A percentile compares a stretch with the other conserved stretches of the same genome.
Evolutionary conservation across 2,888 invertebrate genomes (phyloP).

Genomic region (Orthosia gothica): DNA sequence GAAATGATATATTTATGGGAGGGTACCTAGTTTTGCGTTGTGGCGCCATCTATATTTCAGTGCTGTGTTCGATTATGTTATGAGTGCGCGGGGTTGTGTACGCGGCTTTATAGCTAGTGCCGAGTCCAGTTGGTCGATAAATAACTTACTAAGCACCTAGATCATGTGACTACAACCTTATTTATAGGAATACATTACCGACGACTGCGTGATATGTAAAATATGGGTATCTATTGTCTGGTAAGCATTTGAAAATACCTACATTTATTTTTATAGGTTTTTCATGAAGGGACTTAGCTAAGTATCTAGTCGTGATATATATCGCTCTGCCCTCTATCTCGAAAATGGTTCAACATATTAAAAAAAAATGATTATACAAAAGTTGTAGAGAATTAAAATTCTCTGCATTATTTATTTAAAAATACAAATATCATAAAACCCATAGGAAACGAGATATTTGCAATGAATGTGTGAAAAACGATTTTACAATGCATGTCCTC

Average conservation of each 20-base stretch:
- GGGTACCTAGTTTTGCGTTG: slow-evolving; percentile 76
- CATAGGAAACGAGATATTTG: too few relatives aligned
- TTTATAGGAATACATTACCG: slow-evolving; percentile 64
- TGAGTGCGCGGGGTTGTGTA: slow-evolving; percentile 67
- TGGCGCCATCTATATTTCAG: slow-evolving; percentile 81
- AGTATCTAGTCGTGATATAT: too few relatives aligned
- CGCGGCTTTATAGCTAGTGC: slow-evolving; percentile 72
- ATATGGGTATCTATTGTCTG: slow-evolving; percentile 26
- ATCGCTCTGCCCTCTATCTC: too few relatives aligned
- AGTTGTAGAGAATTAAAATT: too few relatives aligned
- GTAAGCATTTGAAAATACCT: neutral
- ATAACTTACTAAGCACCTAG: slow-evolving; percentile 74
- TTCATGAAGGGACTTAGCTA: neutral
- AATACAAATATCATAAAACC: too few relatives aligned
- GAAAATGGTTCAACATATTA: too few relatives aligned
- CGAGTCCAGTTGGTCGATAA: slow-evolving; percentile 71
- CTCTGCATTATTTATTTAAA: too few relatives aligned
- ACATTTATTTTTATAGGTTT: neutral
- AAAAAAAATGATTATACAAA: too few relatives aligned
- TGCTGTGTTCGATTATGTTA: slow-evolving; percentile 69
- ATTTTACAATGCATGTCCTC: too few relatives aligned
- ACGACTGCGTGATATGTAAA: slow-evolving; percentile 42
- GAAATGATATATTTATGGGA: slow-evolving; percentile 83
- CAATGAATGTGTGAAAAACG: too few relatives aligned
- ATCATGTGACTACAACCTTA: slow-evolving; percentile 72